Evolutionary conservation across 2,797 vertebrate genomes (phyloP).

Genomic region (Pangasius mekongensis): DNA sequence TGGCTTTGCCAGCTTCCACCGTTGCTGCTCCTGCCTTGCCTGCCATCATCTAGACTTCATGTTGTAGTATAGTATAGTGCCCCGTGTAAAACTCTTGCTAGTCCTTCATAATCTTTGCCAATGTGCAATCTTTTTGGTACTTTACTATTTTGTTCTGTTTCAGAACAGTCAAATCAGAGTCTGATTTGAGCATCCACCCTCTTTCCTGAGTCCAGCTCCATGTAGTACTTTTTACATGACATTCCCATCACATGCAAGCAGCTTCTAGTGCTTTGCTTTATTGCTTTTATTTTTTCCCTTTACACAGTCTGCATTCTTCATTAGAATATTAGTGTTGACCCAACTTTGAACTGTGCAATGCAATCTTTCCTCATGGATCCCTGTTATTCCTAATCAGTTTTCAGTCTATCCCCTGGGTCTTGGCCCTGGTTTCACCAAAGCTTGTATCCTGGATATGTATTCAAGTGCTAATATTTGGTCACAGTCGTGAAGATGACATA

Average conservation of each 20-base stretch:
- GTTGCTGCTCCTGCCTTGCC: conserved; percentile 50
- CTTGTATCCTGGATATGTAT: conserved; percentile 45
- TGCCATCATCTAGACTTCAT: conserved; percentile 50
- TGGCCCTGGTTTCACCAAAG: conserved; percentile 16
- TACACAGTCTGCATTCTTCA: conserved; percentile 2
- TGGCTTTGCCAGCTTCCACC: conserved; percentile 51
- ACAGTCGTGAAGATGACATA: conserved; percentile 50
- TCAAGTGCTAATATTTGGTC: conserved; percentile 55
- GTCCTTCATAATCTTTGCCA: conserved; percentile 1
- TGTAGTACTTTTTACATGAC: neutral
- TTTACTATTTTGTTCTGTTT: conserved; percentile 27
- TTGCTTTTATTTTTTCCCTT: neutral
- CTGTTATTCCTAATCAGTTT: conserved; percentile 27
- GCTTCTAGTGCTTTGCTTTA: conserved; percentile 13
- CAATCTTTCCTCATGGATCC: neutral
- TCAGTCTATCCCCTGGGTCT: conserved; percentile 30
- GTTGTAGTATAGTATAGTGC: conserved; percentile 33
- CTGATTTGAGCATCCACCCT: conserved; percentile 9
- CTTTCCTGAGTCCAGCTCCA: neutral
- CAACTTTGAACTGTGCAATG: conserved; percentile 6
- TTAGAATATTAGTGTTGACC: conserved; percentile 5
- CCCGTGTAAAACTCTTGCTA: neutral
- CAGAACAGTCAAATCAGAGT: neutral
- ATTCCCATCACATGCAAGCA: neutral
- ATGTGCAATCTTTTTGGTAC: neutral